phyloP scores from a whole-genome alignment of 2,888 invertebrate genomes.

The Drosophila pseudotakahashii region DNA sequence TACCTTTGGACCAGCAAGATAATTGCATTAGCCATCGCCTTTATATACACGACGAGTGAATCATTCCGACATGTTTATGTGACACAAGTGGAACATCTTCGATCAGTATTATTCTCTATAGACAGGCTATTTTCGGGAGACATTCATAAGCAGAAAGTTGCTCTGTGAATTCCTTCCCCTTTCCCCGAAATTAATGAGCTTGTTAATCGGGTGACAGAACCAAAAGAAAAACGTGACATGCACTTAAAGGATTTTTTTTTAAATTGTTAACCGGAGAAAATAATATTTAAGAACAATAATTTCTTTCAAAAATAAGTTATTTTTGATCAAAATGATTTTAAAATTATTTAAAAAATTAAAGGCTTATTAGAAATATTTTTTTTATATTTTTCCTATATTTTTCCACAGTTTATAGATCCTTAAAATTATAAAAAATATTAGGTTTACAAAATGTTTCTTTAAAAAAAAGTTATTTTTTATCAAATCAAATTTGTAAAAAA shows the following conservation, averaged over 20 bases:
- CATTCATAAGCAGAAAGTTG: constrained; percentile 47
- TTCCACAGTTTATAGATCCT: neutral
- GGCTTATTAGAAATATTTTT: too few relatives aligned
- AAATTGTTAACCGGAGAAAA: too few relatives aligned
- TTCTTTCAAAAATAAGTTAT: too few relatives aligned
- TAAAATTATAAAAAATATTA: too few relatives aligned
- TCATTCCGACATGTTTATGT: constrained; percentile 46
- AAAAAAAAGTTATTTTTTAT: too few relatives aligned
- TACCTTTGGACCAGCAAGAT: constrained; percentile 20
- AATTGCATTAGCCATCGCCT: constrained; percentile 19
- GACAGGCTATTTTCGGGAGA: constrained; percentile 26
- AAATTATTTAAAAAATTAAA: too few relatives aligned
- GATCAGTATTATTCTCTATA: constrained; percentile 31
- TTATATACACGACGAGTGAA: constrained; percentile 15
- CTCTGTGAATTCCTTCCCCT: neutral
- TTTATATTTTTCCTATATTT: neutral
- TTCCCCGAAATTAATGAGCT: constrained; percentile 68
- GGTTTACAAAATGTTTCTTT: too few relatives aligned
- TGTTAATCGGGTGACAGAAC: constrained; percentile 60
- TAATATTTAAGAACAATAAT: too few relatives aligned
- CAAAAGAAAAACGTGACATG: constrained; percentile 58
- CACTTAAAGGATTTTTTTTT: too few relatives aligned
- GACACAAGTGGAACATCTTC: constrained; percentile 45
- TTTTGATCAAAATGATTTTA: too few relatives aligned
- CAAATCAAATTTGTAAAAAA: too few relatives aligned